A percentile compares a stretch with the other conserved stretches of the same genome.
These are phyloP conservation scores for Callaeas wilsoni DNA, from an alignment of 2,113 vertebrate genomes.

Conservation along the genomic window DNA sequence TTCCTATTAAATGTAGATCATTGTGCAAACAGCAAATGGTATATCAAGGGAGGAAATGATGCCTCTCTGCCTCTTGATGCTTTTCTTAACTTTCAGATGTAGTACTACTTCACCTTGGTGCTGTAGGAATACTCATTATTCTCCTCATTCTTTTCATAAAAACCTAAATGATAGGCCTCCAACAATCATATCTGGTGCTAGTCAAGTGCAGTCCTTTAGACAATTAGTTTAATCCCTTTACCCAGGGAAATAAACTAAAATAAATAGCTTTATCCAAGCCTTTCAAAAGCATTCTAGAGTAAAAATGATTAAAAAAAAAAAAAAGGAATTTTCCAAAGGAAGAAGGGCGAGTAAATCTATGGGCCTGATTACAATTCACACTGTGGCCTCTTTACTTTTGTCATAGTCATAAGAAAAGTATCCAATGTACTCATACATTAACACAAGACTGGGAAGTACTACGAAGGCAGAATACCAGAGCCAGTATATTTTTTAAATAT, in stretches of 20 bases:
- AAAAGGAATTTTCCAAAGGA: not conserved
- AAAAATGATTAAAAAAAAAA: not conserved
- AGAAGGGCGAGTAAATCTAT: not conserved
- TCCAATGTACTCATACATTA: not conserved
- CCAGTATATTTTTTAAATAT: not conserved
- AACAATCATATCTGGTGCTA: not conserved
- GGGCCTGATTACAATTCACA: not conserved
- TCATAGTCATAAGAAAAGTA: not conserved
- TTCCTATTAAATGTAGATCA: not conserved
- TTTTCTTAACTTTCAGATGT: not conserved
- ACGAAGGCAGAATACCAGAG: not conserved
- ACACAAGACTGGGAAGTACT: not conserved
- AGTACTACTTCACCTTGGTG: not conserved
- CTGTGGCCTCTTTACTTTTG: not conserved
- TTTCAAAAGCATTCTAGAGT: not conserved
- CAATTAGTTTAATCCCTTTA: not conserved
- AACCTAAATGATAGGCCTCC: not conserved
- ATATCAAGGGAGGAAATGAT: not conserved
- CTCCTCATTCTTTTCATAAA: not conserved
- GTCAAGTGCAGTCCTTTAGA: not conserved
- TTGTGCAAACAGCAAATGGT: not conserved
- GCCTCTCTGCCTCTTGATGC: not conserved
- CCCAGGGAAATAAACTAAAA: not conserved
- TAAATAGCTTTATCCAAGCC: not conserved
- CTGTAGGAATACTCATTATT: not conserved